Percentiles rank a stretch among this genome's conserved stretches.
These are phyloP conservation scores for Channa striata DNA, from an alignment of 2,797 vertebrate species.

Conservation along the genomic window DNA sequence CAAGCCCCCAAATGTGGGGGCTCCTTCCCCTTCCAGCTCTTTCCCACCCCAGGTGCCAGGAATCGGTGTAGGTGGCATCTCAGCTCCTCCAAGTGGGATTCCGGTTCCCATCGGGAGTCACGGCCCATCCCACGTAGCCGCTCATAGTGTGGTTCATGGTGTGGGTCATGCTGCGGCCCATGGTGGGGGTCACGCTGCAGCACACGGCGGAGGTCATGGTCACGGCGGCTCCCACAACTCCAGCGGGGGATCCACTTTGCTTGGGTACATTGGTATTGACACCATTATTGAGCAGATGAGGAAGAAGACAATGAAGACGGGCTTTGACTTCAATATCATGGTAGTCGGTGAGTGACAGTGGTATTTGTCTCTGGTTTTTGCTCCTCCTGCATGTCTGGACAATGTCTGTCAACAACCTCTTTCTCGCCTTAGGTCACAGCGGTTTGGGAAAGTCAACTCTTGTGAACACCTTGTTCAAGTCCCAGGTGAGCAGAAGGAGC, in stretches of 20 bases:
- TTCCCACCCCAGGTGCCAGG: slow-evolving; percentile 76
- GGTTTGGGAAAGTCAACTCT: slow-evolving; percentile 96
- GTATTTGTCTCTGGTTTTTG: not conserved
- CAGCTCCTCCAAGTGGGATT: slow-evolving; percentile 66
- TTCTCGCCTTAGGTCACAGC: slow-evolving; percentile 87
- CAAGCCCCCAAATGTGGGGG: slow-evolving; percentile 89
- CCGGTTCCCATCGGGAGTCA: slow-evolving; percentile 77
- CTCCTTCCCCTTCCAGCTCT: slow-evolving; percentile 73
- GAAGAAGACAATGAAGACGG: slow-evolving; percentile 98
- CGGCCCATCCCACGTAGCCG: slow-evolving; percentile 11
- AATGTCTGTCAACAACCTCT: not conserved
- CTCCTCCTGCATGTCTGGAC: slow-evolving; percentile 61
- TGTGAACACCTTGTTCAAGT: slow-evolving; percentile 97
- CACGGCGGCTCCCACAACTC: slow-evolving; percentile 58
- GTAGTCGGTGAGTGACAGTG: slow-evolving; percentile 89
- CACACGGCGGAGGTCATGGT: slow-evolving; percentile 54
- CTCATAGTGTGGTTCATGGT: slow-evolving; percentile 13
- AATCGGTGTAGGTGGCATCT: slow-evolving; percentile 48
- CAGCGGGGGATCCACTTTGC: slow-evolving; percentile 82
- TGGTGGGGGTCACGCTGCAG: slow-evolving; percentile 37
- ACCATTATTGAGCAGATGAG: slow-evolving; percentile 99
- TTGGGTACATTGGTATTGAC: slow-evolving; percentile 97
- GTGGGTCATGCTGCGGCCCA: slow-evolving; percentile 36
- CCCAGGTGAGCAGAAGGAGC: slow-evolving; percentile 95
- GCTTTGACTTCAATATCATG: slow-evolving; percentile 99